Conservation (phyloP, 2,888 invertebrate genomes). For the Sisyra terminalis region DNA sequence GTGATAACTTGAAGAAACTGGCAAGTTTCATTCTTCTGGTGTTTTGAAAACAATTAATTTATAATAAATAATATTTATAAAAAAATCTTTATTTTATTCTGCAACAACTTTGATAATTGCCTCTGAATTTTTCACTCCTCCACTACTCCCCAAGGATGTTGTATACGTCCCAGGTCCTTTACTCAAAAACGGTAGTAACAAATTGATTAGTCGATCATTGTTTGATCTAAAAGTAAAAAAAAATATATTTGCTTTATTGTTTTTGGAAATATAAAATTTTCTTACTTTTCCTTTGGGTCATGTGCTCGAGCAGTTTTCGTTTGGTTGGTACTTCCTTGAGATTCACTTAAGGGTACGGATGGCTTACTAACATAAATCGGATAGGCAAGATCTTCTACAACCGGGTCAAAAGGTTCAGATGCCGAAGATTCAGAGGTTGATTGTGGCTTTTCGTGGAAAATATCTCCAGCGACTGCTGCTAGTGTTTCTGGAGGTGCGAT, state of each 20-base stretch:
- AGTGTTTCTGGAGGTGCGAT: slow-evolving; percentile 44
- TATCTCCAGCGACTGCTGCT: slow-evolving; percentile 11
- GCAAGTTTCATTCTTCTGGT: too few species aligned
- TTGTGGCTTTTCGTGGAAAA: slow-evolving; percentile 12
- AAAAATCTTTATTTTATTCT: not conserved
- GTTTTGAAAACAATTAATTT: too few species aligned
- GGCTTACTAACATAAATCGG: slow-evolving; percentile 7
- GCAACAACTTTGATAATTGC: not conserved
- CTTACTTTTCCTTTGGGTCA: too few species aligned
- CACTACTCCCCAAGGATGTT: not conserved
- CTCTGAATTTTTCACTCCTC: not conserved
- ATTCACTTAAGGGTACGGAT: slow-evolving; percentile 1
- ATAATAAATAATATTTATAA: too few species aligned
- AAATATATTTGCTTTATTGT: too few species aligned
- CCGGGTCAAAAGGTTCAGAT: slow-evolving; percentile 8
- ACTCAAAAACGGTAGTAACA: not conserved
- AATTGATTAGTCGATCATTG: not conserved
- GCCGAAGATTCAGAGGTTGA: slow-evolving; percentile 7
- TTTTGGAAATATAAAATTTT: too few species aligned
- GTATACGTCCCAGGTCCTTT: not conserved
- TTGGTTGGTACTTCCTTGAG: not conserved
- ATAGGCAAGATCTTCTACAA: slow-evolving; percentile 10
- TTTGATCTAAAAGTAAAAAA: not conserved
- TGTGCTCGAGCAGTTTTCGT: too few species aligned
- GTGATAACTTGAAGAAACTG: too few species aligned